A percentile compares a stretch with the other conserved stretches of the same genome.
Conservation (phyloP, 2,113 vertebrate genomes). For the Aldabrachelys gigantea region DNA sequence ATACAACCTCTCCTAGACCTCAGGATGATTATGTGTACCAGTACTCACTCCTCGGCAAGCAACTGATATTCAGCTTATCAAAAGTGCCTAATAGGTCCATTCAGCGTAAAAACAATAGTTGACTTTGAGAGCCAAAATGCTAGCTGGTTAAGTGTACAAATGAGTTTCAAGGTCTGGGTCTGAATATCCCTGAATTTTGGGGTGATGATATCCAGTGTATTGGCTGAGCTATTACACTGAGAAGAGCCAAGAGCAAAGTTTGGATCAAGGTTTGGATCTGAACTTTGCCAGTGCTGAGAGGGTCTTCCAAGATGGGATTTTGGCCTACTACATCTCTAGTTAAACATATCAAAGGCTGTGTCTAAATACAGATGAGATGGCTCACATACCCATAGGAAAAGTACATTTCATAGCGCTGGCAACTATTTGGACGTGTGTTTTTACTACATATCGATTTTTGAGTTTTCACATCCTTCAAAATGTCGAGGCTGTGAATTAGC, state of each 20-base stretch:
- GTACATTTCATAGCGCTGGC: not conserved
- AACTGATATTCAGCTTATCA: not conserved
- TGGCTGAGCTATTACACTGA: not conserved
- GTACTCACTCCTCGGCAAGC: not conserved
- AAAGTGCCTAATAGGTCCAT: not conserved
- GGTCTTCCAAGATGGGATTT: rapidly evolving
- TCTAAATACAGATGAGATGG: not conserved
- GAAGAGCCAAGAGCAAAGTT: not conserved
- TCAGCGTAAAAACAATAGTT: rapidly evolving
- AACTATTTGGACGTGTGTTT: not conserved
- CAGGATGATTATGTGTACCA: not conserved
- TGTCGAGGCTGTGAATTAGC: not conserved
- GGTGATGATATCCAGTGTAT: not conserved
- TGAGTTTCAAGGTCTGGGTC: not conserved
- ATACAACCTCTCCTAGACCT: not conserved
- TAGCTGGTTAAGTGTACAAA: not conserved
- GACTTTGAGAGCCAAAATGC: not conserved
- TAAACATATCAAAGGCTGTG: not conserved
- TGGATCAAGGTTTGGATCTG: not conserved
- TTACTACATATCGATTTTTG: not conserved
- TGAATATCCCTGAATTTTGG: not conserved
- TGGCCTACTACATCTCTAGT: not conserved
- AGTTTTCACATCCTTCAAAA: not conserved
- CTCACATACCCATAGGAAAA: not conserved
- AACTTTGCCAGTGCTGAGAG: not conserved